These are phyloP conservation scores for Apeltes quadracus DNA, from an alignment of 2,113 vertebrate genomes.

Conservation along the genomic window DNA sequence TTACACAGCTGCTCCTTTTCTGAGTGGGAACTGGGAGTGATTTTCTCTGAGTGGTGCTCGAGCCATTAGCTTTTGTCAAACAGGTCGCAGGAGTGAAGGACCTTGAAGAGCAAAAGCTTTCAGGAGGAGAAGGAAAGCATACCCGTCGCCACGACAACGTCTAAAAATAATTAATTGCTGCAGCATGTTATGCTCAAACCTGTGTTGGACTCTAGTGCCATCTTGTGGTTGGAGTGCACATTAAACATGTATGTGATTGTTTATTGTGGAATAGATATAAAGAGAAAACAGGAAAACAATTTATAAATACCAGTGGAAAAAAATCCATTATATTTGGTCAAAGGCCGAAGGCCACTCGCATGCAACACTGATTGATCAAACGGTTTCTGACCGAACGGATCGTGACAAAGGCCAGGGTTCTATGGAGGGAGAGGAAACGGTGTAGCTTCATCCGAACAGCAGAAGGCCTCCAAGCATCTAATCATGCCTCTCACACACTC, in stretches of 20 bases:
- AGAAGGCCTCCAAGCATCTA: slow-evolving; percentile 55
- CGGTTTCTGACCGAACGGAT: slow-evolving; percentile 42
- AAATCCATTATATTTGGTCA: background rate
- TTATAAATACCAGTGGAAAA: background rate
- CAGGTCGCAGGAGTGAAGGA: slow-evolving; percentile 22
- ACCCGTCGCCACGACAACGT: slow-evolving; percentile 61
- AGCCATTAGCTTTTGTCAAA: slow-evolving; percentile 28
- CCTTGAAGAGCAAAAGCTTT: slow-evolving; percentile 23
- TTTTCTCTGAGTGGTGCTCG: slow-evolving; percentile 34
- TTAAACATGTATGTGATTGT: background rate
- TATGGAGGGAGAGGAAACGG: slow-evolving; percentile 50
- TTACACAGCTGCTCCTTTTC: slow-evolving; percentile 6
- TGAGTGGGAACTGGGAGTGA: background rate
- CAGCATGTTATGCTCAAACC: background rate
- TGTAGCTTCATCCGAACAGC: slow-evolving; percentile 53
- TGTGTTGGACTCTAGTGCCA: slow-evolving; percentile 58
- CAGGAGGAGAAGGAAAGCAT: slow-evolving; percentile 22
- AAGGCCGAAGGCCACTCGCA: background rate
- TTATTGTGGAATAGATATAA: background rate
- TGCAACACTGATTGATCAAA: slow-evolving; percentile 3
- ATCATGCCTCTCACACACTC: slow-evolving; percentile 15
- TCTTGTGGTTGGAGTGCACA: slow-evolving; percentile 36
- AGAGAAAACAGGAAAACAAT: background rate
- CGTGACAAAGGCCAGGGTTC: slow-evolving; percentile 58
- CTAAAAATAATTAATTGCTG: background rate